Conservation (phyloP, 1,140 invertebrate species). For the Penaeus chinensis region DNA sequence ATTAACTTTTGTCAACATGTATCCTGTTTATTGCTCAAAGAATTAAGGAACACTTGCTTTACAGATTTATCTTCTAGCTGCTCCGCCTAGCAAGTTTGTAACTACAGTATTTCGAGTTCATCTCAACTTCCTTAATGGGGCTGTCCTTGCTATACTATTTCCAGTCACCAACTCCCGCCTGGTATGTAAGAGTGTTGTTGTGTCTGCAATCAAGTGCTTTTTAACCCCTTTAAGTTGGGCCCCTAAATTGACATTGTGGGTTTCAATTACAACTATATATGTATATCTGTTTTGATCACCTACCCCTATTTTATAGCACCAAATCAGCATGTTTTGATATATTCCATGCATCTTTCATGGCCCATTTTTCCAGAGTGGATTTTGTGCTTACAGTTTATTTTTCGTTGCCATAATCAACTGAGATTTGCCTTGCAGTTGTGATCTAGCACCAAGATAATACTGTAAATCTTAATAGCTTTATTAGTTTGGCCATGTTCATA, state of each 20-base stretch:
- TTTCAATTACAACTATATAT: neutral
- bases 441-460: too few species aligned
- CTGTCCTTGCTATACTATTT: conserved; percentile 88
- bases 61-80: conserved; percentile 88
- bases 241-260: neutral
- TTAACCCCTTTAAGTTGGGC: too few species aligned
- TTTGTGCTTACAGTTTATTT: conserved; percentile 6
- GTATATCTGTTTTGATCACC: conserved; percentile 7
- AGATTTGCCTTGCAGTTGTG: too few species aligned
- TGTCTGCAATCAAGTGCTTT: too few species aligned
- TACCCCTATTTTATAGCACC: conserved; percentile 11
- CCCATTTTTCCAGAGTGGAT: neutral
- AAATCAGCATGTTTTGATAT: conserved; percentile 25
- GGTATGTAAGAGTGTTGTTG: conserved; percentile 72
- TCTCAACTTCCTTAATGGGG: conserved; percentile 90
- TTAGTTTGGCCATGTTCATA: too few species aligned
- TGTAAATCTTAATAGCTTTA: too few species aligned
- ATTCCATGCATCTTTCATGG: conserved; percentile 24
- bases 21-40: neutral
- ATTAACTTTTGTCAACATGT: neutral
- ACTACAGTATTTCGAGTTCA: conserved; percentile 89
- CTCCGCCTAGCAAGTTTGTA: conserved; percentile 82
- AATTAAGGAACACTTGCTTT: conserved; percentile 15
- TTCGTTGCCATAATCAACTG: neutral
- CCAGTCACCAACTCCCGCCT: conserved; percentile 91